phyloP scores from a whole-genome alignment of 2,888 invertebrate genomes.

The Notodonta ziczac region DNA sequence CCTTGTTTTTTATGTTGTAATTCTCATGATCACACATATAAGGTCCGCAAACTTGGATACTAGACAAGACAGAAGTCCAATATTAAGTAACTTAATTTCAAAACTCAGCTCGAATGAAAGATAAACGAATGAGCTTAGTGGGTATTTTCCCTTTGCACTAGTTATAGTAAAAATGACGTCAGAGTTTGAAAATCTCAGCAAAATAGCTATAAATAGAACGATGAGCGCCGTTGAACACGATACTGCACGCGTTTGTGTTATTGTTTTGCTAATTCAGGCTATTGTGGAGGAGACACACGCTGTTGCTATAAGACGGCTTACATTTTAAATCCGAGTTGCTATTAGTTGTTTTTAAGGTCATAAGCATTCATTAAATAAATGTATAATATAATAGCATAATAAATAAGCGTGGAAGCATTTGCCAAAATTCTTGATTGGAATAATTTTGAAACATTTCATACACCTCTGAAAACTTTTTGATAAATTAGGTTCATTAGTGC shows the following conservation, averaged over 20 bases:
- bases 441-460: no score
- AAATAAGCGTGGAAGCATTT: no score
- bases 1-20: no score
- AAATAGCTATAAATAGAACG: conserved; percentile 16
- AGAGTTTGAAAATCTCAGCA: conserved; percentile 16
- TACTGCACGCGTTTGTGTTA: conserved; percentile 3
- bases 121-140: not conserved
- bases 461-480: no score
- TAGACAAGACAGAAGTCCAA: no score
- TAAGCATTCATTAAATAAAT: not conserved
- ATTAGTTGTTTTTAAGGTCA: not conserved
- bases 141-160: not conserved
- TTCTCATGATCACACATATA: no score
- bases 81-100: no score
- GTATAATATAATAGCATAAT: no score
- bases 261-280: conserved; percentile 24
- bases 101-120: no score
- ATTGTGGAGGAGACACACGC: conserved; percentile 14
- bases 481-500: no score
- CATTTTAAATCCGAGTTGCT: conserved; percentile 1
- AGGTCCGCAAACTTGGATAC: no score
- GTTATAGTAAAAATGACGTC: conserved; percentile 1
- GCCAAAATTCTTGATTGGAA: no score
- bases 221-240: not conserved
- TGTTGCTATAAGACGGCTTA: not conserved